phyloP scores from a whole-genome alignment of 1,140 invertebrate genomes.

The Drosophila teissieri region DNA sequence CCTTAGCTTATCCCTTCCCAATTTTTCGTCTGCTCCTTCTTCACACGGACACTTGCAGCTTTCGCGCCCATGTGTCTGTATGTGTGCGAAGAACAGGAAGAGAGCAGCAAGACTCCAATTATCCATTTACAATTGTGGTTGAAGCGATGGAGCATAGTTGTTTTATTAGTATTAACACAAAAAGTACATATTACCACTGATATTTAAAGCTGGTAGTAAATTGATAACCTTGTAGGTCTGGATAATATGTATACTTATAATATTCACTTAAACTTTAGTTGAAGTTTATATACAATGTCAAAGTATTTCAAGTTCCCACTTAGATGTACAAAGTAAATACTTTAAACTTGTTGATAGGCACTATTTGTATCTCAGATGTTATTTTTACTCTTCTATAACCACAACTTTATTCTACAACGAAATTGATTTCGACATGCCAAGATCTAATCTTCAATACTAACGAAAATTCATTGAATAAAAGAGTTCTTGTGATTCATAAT shows the following conservation, averaged over 20 bases:
- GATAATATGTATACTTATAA: background rate
- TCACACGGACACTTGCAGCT: conserved; percentile 42
- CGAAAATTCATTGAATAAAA: background rate
- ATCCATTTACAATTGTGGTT: conserved; percentile 5
- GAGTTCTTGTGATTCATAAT: background rate
- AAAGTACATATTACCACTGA: background rate
- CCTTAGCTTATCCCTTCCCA: conserved; percentile 15
- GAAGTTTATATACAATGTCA: too few species aligned
- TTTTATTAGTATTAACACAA: background rate
- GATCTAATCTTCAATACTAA: background rate
- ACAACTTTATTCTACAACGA: too few species aligned
- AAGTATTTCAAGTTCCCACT: too few species aligned
- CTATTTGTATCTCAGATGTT: background rate
- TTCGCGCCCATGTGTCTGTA: conserved; percentile 3
- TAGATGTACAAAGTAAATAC: too few species aligned
- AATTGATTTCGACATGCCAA: too few species aligned
- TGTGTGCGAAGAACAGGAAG: conserved; percentile 5
- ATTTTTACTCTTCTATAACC: too few species aligned
- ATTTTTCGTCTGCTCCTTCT: conserved; percentile 22
- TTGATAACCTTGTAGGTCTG: background rate
- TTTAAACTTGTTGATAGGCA: too few species aligned
- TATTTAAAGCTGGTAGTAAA: background rate
- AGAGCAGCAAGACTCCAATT: conserved; percentile 4
- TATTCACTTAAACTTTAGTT: too few species aligned
- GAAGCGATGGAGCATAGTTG: background rate